A percentile compares a stretch with the other conserved stretches of the same genome.
These are phyloP conservation scores for Epizoanthus rinbou DNA, from an alignment of 92 coral and sea anemone species.

Conservation along the genomic window DNA sequence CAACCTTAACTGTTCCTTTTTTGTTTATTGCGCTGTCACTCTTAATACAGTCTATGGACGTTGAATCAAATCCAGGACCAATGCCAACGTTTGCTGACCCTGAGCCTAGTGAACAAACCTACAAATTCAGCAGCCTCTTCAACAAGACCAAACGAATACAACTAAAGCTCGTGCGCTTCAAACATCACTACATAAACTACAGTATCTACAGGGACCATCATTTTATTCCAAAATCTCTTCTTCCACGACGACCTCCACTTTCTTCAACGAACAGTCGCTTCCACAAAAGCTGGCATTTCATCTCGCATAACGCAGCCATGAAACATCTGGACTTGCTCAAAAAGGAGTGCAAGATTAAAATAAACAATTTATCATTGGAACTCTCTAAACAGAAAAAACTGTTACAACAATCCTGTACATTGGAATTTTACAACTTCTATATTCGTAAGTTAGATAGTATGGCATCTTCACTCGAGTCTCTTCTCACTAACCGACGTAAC, in stretches of 20 bases:
- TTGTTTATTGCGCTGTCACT: no score
- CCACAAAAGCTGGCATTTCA: slow-evolving; percentile 7
- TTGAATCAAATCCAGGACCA: slow-evolving; percentile 8
- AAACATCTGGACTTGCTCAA: no score
- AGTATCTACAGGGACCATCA: not conserved
- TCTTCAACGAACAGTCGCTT: no score
- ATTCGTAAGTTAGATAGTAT: not conserved
- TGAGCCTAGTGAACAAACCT: not conserved
- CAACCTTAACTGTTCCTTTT: no score
- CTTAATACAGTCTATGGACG: not conserved
- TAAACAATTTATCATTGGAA: no score
- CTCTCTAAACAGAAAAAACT: not conserved
- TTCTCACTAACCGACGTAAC: slow-evolving; percentile 21
- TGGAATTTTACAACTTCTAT: not conserved
- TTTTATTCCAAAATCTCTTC: slow-evolving; percentile 8
- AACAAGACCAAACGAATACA: slow-evolving; percentile 15
- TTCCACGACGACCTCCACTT: slow-evolving; percentile 1
- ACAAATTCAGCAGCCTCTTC: slow-evolving; percentile 8
- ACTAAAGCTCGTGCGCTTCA: slow-evolving; percentile 3
- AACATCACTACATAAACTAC: slow-evolving; percentile 3
- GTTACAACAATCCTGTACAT: slow-evolving; percentile 14
- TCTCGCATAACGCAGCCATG: slow-evolving; percentile 8
- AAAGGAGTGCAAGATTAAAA: no score
- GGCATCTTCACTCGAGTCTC: slow-evolving; percentile 3
- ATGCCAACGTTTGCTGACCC: no score